Evolutionary conservation across 2,888 invertebrate species (phyloP).

Genomic region (Vandiemenella viatica): DNA sequence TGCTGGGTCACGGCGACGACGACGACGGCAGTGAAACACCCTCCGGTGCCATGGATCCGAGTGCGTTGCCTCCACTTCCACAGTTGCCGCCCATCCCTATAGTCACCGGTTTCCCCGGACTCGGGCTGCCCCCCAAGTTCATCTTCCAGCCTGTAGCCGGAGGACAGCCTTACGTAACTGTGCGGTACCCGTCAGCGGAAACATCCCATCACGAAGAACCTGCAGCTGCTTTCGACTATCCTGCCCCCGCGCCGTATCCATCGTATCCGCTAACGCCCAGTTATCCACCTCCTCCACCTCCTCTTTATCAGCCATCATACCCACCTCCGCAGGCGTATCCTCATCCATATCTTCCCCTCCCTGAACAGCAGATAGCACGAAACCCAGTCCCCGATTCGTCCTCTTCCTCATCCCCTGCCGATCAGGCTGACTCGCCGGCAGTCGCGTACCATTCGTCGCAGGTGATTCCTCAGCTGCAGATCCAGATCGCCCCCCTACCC

Average conservation of each 20-base stretch:
- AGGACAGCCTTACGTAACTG: constrained; percentile 2
- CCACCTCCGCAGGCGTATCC: too few relatives aligned
- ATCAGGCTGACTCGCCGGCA: too few relatives aligned
- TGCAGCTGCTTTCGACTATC: too few relatives aligned
- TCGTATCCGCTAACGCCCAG: too few relatives aligned
- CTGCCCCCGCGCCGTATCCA: too few relatives aligned
- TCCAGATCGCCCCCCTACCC: not conserved
- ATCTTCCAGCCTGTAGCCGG: not conserved
- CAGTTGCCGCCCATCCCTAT: constrained; percentile 1
- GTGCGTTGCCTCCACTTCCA: constrained; percentile 1
- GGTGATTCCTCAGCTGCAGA: not conserved
- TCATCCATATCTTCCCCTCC: too few relatives aligned
- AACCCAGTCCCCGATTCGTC: too few relatives aligned
- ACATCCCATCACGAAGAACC: not conserved
- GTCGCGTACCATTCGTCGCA: not conserved
- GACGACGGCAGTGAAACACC: not conserved
- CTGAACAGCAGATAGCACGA: too few relatives aligned
- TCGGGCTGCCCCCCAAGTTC: constrained; percentile 1
- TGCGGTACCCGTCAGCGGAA: constrained; percentile 3
- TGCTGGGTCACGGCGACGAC: not conserved
- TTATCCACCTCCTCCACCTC: not conserved
- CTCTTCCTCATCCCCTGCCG: too few relatives aligned
- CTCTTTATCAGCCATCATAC: too few relatives aligned
- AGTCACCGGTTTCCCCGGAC: not conserved
- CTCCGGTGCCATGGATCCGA: not conserved